Evolutionary conservation across 2,888 invertebrate species (phyloP), one percentile per base, ranked within the genome.

Genomic region (Cephus pulcher): DNA sequence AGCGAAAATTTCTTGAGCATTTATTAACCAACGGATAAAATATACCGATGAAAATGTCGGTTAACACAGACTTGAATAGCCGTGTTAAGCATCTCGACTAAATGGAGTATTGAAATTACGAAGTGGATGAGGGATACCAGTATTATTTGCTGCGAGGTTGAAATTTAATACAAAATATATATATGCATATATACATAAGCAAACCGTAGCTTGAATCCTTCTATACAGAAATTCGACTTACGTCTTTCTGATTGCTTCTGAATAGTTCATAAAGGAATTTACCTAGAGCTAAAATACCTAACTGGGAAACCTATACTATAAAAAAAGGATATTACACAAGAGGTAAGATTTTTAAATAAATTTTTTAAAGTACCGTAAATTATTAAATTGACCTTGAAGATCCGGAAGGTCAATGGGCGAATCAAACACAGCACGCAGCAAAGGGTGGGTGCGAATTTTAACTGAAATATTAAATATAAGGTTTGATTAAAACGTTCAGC

Each of bases 401-500:
- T 6, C 6, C 23, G 23, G 56, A 23, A 56, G 56, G 56, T 23
- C 56, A 56, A 9, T 23, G 6, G 2, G 40, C 40, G 23, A 56
- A 56, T 56, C 23, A 56, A 56, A 56, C 15, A 23, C 56, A 56
- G 56, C 6, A 6, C 23, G 15, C 4, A 40, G 40, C 15, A 6
- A 15, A 23, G 56, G 56, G 56, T 9, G 56, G 23, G 56, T 6
- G 56, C 9, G 56, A 56, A 23, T 56, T 56, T 56, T 56, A 32
- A 33, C 3, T 71, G 33, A 71, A 71, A 71, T 71, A 33, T 71
- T 34, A 71, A 71, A 71, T 4, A 12, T 34, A 34, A 71, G 71
- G 33, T 71, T 71, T 71, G 71, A 71, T 71, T 71, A 71, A 71
- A 71, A 71, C 32, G 71, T 71, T 71, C 30, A 71, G 71, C 32